Evolutionary conservation across 1,140 invertebrate genomes (phyloP).

Genomic region (Zeugodacus cucurbitae): DNA sequence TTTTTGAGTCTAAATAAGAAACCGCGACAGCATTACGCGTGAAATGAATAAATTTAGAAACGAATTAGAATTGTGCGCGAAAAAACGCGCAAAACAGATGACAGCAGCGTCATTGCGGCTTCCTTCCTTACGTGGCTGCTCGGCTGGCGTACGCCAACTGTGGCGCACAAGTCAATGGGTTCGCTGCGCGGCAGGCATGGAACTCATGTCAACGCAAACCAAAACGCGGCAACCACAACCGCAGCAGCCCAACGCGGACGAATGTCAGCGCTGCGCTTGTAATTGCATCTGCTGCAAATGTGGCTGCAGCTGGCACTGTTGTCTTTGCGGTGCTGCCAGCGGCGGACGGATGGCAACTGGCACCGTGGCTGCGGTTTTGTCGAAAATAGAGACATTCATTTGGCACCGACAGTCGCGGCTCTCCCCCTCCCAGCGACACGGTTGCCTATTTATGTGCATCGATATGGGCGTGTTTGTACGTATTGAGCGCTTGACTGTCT

Average conservation of each 20-base stretch:
- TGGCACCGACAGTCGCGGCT: background rate
- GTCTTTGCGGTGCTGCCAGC: background rate
- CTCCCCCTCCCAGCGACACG: background rate
- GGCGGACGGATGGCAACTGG: background rate
- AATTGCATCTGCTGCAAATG: constrained; percentile 15
- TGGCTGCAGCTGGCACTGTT: background rate
- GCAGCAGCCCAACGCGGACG: background rate
- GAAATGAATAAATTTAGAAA: constrained; percentile 35
- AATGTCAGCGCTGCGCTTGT: background rate
- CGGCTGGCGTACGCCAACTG: background rate
- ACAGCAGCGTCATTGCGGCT: background rate
- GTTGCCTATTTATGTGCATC: background rate
- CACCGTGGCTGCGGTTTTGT: background rate
- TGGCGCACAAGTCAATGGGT: background rate
- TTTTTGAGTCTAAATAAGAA: background rate
- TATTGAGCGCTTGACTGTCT: background rate
- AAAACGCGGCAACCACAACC: background rate
- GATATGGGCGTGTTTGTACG: background rate
- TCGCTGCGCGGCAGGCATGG: background rate
- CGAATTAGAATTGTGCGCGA: constrained; percentile 7
- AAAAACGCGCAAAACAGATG: background rate
- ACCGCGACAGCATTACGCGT: background rate
- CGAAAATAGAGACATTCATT: constrained; percentile 30
- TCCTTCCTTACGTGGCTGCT: background rate
- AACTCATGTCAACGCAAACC: background rate